Base-by-base conservation (phyloP, 1,140 invertebrate genomes). In the Polypedilum vanderplanki region DNA sequence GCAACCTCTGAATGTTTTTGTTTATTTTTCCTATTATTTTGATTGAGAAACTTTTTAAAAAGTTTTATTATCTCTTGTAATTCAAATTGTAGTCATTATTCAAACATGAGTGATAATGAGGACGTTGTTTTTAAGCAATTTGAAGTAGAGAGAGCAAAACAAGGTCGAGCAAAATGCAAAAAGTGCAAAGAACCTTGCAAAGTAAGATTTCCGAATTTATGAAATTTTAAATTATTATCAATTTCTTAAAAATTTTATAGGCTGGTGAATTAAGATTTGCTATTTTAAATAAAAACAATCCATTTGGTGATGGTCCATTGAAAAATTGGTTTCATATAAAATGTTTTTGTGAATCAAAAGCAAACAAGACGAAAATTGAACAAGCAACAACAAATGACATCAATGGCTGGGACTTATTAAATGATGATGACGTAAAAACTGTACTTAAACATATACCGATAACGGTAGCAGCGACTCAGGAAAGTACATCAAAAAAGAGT, bases 281-380 rank as follows among this genome's bases (percentile, higher is more conserved):
- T 5, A 70, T 18, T 10, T 7, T 70, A 7, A 70, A 70, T 70
- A 4, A 4, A n/a, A 18, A 70, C 18, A 70, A 70, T 70, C 65
- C 65, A 70, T 73, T 73, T 46, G 73, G 75, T 7, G n/a, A 18
- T n/a, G 75, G 75, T 8, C 8, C n/a, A 77, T 94, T 95, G 92
- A 96, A 94, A 80, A 87, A 87, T 75, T 97, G 93, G 92, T 88
- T 91, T 81, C 94, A 96, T 80, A 81, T 93, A 0, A 81, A 85
- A 73, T 97, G 94, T 79, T 82, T 96, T 1, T 94, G 95, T 84
- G 90, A 93, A 75, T 87, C 87, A 20, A 89, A 89, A 78, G 93
- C 95, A 77, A 83, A 93, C 75, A 88, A 91, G 0, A 88, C 89
- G 0, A 96, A 93, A 0, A 93, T 92, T 80, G 88, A 90, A 76